These are phyloP conservation scores for Adelognathus sp. DNA, from an alignment of 2,888 invertebrate genomes.

Conservation along the genomic window DNA sequence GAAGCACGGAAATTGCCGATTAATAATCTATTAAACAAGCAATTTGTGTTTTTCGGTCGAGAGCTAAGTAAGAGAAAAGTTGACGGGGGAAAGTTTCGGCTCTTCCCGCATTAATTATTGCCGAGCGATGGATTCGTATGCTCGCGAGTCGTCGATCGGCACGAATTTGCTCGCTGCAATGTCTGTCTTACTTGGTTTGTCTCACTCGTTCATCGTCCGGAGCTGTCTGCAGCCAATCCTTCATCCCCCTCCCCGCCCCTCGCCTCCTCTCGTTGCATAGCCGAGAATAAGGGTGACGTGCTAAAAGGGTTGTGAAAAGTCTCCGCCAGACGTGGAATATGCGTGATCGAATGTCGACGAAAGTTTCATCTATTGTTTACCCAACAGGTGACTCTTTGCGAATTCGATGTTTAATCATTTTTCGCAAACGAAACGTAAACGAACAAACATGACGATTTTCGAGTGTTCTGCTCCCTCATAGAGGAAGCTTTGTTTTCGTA, in stretches of 20 bases:
- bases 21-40: constrained; percentile 72
- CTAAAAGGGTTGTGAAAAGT: constrained; percentile 23
- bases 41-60: constrained; percentile 70
- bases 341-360: constrained; percentile 24
- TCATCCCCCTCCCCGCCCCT: background rate
- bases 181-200: constrained; percentile 3
- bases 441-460: too few species aligned
- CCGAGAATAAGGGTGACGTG: constrained; percentile 22
- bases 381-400: background rate
- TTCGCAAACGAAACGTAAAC: background rate
- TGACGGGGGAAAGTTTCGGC: constrained; percentile 66
- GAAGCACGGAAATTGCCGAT: constrained; percentile 64
- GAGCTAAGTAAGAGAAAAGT: constrained; percentile 69
- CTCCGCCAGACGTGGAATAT: constrained; percentile 22
- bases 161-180: background rate
- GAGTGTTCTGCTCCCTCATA: too few species aligned
- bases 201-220: background rate
- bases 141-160: constrained; percentile 44
- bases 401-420: background rate
- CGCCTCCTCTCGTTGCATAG: background rate
- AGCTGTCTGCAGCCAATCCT: background rate
- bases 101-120: constrained; percentile 59
- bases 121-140: constrained; percentile 48
- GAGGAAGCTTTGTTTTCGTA: too few species aligned
- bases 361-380: background rate